Conservation (phyloP, 2,888 invertebrate species). For the Agrochola circellaris region DNA sequence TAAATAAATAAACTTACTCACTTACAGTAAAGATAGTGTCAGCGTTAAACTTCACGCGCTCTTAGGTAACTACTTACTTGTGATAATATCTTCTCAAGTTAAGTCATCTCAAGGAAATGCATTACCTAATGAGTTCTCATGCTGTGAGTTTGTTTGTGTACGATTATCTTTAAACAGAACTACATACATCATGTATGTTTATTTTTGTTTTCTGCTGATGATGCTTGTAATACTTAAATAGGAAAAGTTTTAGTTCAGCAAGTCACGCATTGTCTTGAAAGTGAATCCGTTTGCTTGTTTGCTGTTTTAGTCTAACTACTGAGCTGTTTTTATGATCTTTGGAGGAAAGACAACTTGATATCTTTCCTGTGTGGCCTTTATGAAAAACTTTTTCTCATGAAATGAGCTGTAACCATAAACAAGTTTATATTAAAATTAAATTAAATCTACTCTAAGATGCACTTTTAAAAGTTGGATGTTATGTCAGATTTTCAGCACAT, state of each 20-base stretch:
- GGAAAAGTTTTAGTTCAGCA: not conserved
- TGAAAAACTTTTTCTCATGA: too few relatives aligned
- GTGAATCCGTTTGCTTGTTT: not conserved
- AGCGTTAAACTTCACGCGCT: conserved; percentile 32
- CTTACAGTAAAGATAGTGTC: not conserved
- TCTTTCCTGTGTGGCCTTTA: too few relatives aligned
- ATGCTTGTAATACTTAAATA: not conserved
- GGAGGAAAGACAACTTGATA: too few relatives aligned
- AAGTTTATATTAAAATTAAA: too few relatives aligned
- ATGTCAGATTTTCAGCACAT: too few relatives aligned
- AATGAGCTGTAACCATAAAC: too few relatives aligned
- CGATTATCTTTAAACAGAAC: conserved; percentile 29
- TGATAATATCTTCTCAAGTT: conserved; percentile 46
- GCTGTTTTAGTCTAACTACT: too few relatives aligned
- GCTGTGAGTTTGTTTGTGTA: conserved; percentile 18
- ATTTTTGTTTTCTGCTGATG: not conserved
- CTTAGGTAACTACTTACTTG: conserved; percentile 3
- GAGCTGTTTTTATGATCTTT: too few relatives aligned
- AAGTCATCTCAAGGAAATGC: conserved; percentile 54
- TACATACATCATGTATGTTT: conserved; percentile 1
- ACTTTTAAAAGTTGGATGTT: too few relatives aligned
- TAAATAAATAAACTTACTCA: too few relatives aligned
- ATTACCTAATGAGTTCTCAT: conserved; percentile 53
- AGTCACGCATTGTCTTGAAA: not conserved
- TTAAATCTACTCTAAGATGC: too few relatives aligned